A percentile compares a stretch with the other conserved stretches of the same genome.
phyloP scores from a whole-genome alignment of 1,140 invertebrate species.

The Platyscapa corneri region DNA sequence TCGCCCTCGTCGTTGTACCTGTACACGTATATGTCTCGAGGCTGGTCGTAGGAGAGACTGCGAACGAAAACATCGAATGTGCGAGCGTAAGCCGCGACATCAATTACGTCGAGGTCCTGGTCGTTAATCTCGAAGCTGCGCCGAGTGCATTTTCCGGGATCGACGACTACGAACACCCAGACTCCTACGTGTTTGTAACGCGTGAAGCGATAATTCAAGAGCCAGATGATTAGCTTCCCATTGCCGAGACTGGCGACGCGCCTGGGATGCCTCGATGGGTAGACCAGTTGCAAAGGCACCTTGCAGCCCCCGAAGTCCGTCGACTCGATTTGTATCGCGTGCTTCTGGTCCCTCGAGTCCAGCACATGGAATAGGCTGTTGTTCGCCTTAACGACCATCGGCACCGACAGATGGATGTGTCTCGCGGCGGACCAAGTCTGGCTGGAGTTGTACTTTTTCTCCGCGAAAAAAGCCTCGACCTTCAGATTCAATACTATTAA shows the following conservation, averaged over 20 bases:
- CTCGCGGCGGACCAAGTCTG: no score
- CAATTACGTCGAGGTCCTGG: constrained; percentile 24
- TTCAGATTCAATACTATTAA: not conserved
- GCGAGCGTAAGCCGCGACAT: constrained; percentile 21
- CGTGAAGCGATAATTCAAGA: constrained; percentile 25
- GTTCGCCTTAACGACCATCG: not conserved
- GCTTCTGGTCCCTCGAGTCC: not conserved
- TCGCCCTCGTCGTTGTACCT: constrained; percentile 18
- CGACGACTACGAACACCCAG: no score
- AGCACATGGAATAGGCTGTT: not conserved
- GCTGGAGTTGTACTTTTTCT: no score
- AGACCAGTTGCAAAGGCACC: not conserved
- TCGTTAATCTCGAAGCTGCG: not conserved
- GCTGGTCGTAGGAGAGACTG: not conserved
- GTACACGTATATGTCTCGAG: not conserved
- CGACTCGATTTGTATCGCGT: not conserved
- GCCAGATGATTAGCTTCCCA: constrained; percentile 34
- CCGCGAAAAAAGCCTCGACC: not conserved
- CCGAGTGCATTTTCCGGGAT: not conserved
- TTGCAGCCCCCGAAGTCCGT: not conserved
- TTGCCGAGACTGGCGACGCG: constrained; percentile 7
- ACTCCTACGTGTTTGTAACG: constrained; percentile 18
- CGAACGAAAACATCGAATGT: constrained; percentile 23
- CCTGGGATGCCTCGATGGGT: not conserved
- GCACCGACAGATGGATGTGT: not conserved